A percentile compares a stretch with the other conserved stretches of the same genome.
Conservation (phyloP, 1,140 invertebrate genomes). For the Brachionus calyciflorus region DNA sequence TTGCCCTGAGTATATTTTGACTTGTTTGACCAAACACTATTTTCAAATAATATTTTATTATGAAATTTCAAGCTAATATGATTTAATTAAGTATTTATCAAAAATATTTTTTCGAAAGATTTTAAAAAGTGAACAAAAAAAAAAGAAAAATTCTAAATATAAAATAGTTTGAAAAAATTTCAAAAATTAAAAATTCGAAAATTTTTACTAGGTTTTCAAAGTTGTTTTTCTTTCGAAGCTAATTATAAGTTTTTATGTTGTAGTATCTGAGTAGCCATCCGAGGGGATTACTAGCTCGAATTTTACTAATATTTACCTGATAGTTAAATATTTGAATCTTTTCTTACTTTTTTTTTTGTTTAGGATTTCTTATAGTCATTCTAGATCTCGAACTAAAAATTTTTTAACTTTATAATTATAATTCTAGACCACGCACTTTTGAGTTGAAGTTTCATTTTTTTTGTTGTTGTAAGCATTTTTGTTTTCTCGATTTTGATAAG, state of each 20-base stretch:
- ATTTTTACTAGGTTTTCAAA: no score
- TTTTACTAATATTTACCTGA: slow-evolving; percentile 34
- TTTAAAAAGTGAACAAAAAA: background rate
- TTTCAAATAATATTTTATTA: background rate
- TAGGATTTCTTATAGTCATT: no score
- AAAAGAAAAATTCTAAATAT: background rate
- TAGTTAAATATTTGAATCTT: slow-evolving; percentile 27
- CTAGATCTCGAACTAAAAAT: no score
- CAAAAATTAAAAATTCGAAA: background rate
- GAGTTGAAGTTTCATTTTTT: background rate
- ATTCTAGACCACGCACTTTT: no score
- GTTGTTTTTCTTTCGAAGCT: no score
- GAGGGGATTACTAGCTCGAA: background rate
- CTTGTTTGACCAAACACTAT: no score
- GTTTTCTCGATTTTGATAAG: background rate
- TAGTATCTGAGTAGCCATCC: background rate
- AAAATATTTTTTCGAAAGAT: no score
- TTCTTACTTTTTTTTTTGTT: background rate
- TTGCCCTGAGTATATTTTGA: no score
- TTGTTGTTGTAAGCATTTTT: no score
- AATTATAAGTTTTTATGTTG: slow-evolving; percentile 23
- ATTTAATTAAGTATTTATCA: slow-evolving; percentile 41
- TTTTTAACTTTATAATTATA: no score
- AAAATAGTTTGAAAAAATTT: background rate
- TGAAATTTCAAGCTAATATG: slow-evolving; percentile 7